These are phyloP conservation scores for Argyrosomus regius DNA, from an alignment of 2,797 vertebrate genomes.

Conservation along the genomic window DNA sequence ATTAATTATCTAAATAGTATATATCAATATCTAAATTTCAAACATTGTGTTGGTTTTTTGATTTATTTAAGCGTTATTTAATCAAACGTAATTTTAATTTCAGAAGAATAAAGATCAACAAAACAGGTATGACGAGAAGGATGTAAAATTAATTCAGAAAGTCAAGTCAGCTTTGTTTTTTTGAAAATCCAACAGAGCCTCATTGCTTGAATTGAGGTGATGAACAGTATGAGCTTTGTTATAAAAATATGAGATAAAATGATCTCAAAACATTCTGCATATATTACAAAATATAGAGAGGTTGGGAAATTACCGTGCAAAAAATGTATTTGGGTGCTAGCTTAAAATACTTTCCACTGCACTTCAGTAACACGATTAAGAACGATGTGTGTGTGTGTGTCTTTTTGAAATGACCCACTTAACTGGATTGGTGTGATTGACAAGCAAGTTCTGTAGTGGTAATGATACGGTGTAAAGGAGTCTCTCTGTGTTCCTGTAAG, in stretches of 20 bases:
- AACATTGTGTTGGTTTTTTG: no score
- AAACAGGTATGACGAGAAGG: neutral
- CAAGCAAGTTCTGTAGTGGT: slow-evolving; percentile 62
- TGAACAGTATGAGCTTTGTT: neutral
- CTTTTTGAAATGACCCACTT: slow-evolving; percentile 48
- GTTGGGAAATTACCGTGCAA: neutral
- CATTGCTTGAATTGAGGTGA: neutral
- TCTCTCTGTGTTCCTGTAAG: slow-evolving; percentile 78
- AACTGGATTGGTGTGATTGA: slow-evolving; percentile 57
- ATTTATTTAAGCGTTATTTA: neutral
- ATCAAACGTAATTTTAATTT: neutral
- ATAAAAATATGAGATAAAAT: neutral
- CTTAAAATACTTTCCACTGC: neutral
- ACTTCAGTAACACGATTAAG: neutral
- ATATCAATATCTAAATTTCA: neutral
- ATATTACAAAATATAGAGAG: neutral
- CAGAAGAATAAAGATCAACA: neutral
- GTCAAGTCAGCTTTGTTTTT: no score
- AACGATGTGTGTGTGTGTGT: neutral
- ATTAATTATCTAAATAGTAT: neutral
- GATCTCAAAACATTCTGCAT: neutral
- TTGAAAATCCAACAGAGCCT: no score
- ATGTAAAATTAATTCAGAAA: neutral
- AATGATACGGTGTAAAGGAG: slow-evolving; percentile 70
- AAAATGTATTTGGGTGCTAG: neutral